These are phyloP conservation scores for Opisthograptis luteolata DNA, from an alignment of 2,888 invertebrate genomes.

Conservation along the genomic window DNA sequence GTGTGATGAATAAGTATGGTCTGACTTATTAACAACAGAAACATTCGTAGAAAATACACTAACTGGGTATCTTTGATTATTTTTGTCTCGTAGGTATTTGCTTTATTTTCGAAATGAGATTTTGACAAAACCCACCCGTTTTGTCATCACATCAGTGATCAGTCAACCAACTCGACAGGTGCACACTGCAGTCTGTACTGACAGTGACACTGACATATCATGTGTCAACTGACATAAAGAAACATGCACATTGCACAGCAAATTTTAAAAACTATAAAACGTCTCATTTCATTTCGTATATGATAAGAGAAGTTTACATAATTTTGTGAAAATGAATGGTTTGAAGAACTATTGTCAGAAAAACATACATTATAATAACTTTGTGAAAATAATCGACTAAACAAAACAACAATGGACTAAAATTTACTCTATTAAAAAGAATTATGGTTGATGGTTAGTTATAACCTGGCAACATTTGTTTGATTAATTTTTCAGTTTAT, in stretches of 20 bases:
- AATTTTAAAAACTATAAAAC: no score
- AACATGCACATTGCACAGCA: no score
- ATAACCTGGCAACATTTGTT: not conserved
- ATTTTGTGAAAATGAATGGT: no score
- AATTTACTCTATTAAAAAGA: no score
- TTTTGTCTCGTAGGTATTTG: slow-evolving; percentile 8
- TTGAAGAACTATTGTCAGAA: no score
- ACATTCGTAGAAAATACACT: slow-evolving; percentile 16
- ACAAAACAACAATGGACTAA: no score
- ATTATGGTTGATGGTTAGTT: no score
- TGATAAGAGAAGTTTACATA: no score
- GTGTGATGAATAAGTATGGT: slow-evolving; percentile 20
- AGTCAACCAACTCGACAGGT: slow-evolving; percentile 65
- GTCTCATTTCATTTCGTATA: no score
- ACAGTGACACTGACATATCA: no score
- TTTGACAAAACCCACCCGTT: slow-evolving; percentile 66
- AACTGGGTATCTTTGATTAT: slow-evolving; percentile 9
- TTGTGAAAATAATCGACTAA: slow-evolving; percentile 3
- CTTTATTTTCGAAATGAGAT: slow-evolving; percentile 32
- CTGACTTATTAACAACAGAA: slow-evolving; percentile 2
- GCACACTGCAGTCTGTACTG: not conserved
- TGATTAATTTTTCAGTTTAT: slow-evolving; percentile 2
- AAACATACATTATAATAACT: no score
- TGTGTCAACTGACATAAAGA: no score
- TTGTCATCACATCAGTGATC: slow-evolving; percentile 67